Conservation (phyloP, 2,113 vertebrate species). For the Noturus placidus region DNA sequence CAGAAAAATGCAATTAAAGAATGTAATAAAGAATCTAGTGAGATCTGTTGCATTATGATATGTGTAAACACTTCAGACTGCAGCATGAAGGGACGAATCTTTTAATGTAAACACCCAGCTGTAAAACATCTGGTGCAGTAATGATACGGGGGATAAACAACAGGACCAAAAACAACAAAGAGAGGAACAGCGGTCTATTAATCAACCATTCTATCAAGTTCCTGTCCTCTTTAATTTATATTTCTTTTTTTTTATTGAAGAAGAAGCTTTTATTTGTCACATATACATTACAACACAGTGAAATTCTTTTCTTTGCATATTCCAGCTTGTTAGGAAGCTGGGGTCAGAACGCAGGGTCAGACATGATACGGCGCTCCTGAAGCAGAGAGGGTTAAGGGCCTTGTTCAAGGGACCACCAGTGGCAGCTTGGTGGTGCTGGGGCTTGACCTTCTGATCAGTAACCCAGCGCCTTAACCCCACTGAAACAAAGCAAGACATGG, state of each 20-base stretch:
- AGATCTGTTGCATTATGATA: neutral
- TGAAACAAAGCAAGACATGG: neutral
- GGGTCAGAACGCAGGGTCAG: no score
- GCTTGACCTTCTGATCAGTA: neutral
- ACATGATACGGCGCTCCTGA: no score
- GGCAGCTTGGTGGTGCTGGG: no score
- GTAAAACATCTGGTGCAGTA: neutral
- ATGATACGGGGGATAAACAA: slow-evolving; percentile 3
- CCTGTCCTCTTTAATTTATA: neutral
- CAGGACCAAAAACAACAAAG: neutral
- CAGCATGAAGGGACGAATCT: neutral
- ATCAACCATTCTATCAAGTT: neutral
- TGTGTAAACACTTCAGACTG: neutral
- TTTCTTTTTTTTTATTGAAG: neutral
- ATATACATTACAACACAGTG: no score
- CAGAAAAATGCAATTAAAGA: neutral
- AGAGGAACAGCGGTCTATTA: neutral
- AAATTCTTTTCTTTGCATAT: no score
- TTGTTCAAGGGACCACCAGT: no score
- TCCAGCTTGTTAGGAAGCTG: no score
- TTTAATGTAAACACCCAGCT: neutral
- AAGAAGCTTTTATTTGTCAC: neutral
- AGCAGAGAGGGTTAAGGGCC: no score
- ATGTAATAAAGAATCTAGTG: no score
- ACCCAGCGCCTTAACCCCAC: neutral